Conservation (phyloP, 2,797 vertebrate genomes). For the Rhinophrynus dorsalis region DNA sequence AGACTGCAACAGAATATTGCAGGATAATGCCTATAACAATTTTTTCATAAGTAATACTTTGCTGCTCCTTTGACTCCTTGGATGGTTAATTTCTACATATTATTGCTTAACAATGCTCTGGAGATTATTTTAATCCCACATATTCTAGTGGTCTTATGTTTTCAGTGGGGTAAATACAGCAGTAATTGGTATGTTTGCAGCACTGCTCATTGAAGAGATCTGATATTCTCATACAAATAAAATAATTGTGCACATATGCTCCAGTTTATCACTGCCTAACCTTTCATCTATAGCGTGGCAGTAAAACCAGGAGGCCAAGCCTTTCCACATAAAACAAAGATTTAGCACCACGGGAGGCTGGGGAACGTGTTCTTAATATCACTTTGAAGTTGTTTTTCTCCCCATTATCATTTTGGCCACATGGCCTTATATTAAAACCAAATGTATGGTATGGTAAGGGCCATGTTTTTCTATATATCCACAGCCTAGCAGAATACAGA, state of each 20-base stretch:
- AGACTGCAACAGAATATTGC: no score
- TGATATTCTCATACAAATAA: neutral
- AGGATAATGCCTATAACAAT: no score
- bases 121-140: no score
- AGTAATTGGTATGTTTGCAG: no score
- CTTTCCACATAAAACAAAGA: conserved; percentile 60
- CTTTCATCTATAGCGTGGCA: conserved; percentile 15
- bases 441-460: conserved; percentile 55
- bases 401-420: conserved; percentile 66
- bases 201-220: neutral
- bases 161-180: no score
- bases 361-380: conserved; percentile 55
- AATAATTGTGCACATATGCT: neutral
- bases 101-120: no score
- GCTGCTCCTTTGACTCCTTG: no score
- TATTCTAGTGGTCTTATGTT: no score
- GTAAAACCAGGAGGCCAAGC: conserved; percentile 12
- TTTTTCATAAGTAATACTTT: no score
- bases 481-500: no score
- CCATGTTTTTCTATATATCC: conserved; percentile 20
- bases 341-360: conserved; percentile 62
- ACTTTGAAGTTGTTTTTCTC: conserved; percentile 69
- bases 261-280: neutral
- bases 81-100: no score
- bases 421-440: conserved; percentile 67